phyloP scores from a whole-genome alignment of 2,113 vertebrate genomes.

The Periophthalmus modestus region DNA sequence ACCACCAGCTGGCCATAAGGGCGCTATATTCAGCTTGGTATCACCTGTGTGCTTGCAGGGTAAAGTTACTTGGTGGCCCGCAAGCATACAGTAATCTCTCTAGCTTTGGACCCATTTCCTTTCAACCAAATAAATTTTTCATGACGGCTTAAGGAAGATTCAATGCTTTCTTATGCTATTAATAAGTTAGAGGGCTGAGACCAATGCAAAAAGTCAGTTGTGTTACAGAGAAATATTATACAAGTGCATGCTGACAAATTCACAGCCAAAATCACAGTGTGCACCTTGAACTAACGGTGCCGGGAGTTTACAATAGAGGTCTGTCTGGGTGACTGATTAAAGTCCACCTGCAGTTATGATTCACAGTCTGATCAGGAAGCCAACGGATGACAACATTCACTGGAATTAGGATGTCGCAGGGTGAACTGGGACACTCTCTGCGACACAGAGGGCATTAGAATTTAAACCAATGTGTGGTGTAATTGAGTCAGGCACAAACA shows the following conservation, averaged over 20 bases:
- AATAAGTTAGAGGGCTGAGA: conserved; percentile 29
- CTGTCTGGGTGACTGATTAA: conserved; percentile 45
- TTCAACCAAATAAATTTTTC: conserved; percentile 34
- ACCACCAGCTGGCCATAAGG: conserved; percentile 75
- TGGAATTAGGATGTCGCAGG: conserved; percentile 45
- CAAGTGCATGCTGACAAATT: conserved; percentile 19
- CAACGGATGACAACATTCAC: conserved; percentile 36
- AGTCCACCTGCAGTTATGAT: conserved; percentile 65
- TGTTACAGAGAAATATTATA: not conserved
- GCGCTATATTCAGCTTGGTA: conserved; percentile 78
- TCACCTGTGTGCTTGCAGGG: conserved; percentile 74
- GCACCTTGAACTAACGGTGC: conserved; percentile 53
- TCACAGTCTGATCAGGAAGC: conserved; percentile 60
- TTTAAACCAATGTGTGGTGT: not conserved
- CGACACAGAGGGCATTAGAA: conserved; percentile 6
- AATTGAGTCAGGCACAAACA: not conserved
- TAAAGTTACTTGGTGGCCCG: conserved; percentile 69
- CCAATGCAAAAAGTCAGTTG: not conserved
- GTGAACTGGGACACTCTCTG: conserved; percentile 28
- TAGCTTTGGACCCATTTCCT: conserved; percentile 29
- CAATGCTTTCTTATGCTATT: conserved; percentile 9
- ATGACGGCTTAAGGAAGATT: conserved; percentile 16
- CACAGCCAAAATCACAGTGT: conserved; percentile 13
- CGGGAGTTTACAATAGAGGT: conserved; percentile 40
- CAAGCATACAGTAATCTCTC: conserved; percentile 39